Conservation (phyloP, 2,113 vertebrate genomes). For the Vombatus ursinus region DNA sequence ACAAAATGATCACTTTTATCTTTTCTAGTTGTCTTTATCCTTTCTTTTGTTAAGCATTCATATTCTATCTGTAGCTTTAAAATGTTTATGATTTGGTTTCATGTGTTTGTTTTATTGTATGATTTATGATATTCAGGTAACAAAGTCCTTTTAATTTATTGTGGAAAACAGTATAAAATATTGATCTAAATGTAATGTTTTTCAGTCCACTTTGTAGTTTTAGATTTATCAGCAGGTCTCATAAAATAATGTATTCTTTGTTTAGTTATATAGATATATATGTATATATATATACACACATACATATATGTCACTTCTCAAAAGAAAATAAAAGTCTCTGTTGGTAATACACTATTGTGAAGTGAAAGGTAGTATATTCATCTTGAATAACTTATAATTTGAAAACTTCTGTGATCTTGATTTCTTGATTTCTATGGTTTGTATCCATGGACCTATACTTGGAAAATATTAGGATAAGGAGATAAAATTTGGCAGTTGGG, state of each 20-base stretch:
- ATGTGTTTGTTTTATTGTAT: not conserved
- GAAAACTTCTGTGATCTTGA: not conserved
- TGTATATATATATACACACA: too few relatives aligned
- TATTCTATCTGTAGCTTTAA: not conserved
- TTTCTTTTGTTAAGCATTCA: not conserved
- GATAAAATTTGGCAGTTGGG: not conserved
- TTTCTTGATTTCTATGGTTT: not conserved
- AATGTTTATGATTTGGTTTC: not conserved
- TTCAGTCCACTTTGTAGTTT: not conserved
- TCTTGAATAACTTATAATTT: not conserved
- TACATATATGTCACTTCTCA: not conserved
- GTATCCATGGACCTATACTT: accelerated
- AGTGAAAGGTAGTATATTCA: not conserved
- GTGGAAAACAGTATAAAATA: not conserved
- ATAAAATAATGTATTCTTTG: not conserved
- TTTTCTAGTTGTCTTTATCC: not conserved
- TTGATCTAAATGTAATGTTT: not conserved
- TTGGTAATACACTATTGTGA: not conserved
- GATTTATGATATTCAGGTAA: not conserved
- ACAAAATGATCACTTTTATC: not conserved
- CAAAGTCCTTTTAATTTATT: not conserved
- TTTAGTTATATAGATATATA: too few relatives aligned
- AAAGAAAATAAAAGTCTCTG: not conserved
- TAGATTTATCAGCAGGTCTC: not conserved
- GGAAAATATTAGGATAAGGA: not conserved